These are phyloP conservation scores for Anthoptus insignis DNA, from an alignment of 2,888 invertebrate species.

Conservation along the genomic window DNA sequence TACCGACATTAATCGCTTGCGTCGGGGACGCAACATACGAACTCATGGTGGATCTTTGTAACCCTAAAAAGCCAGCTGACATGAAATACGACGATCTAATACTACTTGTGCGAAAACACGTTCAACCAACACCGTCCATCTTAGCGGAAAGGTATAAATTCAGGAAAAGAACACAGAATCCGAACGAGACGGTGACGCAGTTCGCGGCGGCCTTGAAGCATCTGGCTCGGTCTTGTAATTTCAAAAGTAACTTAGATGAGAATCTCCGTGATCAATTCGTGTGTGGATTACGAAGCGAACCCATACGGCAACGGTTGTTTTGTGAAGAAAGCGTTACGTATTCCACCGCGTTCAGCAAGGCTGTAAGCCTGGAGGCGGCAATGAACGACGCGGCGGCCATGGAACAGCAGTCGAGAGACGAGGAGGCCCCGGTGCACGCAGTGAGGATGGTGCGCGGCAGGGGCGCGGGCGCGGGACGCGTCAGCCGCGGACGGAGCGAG, in stretches of 20 bases:
- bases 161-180: neutral
- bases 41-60: slow-evolving; percentile 31
- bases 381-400: neutral
- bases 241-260: neutral
- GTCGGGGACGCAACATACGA: slow-evolving; percentile 32
- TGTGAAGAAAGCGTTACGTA: neutral
- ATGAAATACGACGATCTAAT: neutral
- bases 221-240: neutral
- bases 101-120: neutral
- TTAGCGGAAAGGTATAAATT: slow-evolving; percentile 8
- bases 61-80: slow-evolving; percentile 8
- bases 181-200: neutral
- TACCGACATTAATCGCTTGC: slow-evolving; percentile 28
- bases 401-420: neutral
- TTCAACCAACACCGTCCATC: slow-evolving; percentile 6
- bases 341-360: neutral
- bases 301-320: slow-evolving; percentile 1
- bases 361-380: slow-evolving; percentile 7
- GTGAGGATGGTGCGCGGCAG: slow-evolving; percentile 5
- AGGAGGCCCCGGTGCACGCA: neutral
- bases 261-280: slow-evolving; percentile 13
- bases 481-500: neutral
- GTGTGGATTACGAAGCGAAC: slow-evolving; percentile 1
- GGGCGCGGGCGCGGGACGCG: neutral
- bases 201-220: neutral